Conservation (phyloP, 2,888 invertebrate genomes). For the Drosophila sordidula region DNA sequence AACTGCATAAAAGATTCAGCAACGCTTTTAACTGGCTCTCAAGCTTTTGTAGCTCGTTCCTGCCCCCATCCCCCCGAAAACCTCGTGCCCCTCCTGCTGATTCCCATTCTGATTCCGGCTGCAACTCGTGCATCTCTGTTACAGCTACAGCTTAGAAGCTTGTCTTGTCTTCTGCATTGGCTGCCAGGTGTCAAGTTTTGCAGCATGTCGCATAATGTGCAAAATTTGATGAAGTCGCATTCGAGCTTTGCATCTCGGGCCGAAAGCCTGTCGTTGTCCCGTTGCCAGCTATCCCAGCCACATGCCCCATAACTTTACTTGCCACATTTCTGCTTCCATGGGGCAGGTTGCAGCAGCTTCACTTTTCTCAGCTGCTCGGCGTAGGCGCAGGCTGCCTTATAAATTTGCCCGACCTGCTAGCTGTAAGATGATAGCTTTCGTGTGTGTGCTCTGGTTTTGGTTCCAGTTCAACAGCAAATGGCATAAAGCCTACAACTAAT, state of each 20-base stretch:
- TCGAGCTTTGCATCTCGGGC: conserved; percentile 22
- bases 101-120: conserved; percentile 20
- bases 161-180: conserved; percentile 56
- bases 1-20: conserved; percentile 79
- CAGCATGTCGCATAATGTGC: conserved; percentile 81
- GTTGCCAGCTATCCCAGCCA: conserved; percentile 18
- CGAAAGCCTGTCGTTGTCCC: no score
- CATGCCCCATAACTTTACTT: conserved; percentile 61
- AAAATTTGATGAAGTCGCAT: conserved; percentile 81
- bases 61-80: background rate
- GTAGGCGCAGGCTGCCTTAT: conserved; percentile 60
- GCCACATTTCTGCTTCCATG: conserved; percentile 44
- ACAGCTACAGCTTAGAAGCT: conserved; percentile 46
- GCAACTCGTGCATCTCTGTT: conserved; percentile 36
- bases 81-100: background rate
- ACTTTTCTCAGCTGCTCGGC: conserved; percentile 22
- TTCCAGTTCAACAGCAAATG: no score
- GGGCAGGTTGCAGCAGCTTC: conserved; percentile 40
- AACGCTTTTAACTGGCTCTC: conserved; percentile 77
- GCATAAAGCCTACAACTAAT: no score
- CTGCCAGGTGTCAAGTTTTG: conserved; percentile 75
- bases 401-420: conserved; percentile 39
- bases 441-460: conserved; percentile 21
- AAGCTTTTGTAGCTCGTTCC: conserved; percentile 34
- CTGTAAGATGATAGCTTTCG: conserved; percentile 35